phyloP scores from a whole-genome alignment of 2,888 invertebrate species.

The Plusia festucae region DNA sequence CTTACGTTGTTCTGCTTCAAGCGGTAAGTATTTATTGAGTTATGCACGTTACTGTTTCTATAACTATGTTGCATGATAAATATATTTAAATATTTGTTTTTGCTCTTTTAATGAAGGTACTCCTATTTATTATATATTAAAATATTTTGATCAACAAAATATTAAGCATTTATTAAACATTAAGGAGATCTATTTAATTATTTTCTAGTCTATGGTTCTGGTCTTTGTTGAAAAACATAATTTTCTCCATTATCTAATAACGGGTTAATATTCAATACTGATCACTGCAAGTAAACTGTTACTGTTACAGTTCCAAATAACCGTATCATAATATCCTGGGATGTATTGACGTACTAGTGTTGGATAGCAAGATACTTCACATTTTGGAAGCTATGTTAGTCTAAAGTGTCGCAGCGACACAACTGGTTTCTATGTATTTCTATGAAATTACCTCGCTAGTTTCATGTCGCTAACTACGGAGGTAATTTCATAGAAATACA shows the following conservation, averaged over 20 bases:
- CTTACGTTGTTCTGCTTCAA: slow-evolving; percentile 27
- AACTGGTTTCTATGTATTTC: too few species aligned
- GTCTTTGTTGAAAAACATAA: neutral
- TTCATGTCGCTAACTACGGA: too few species aligned
- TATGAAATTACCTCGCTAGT: too few species aligned
- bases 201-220: neutral
- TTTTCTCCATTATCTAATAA: neutral
- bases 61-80: slow-evolving; percentile 29
- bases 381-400: too few species aligned
- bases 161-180: neutral
- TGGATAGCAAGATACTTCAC: too few species aligned
- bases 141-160: neutral
- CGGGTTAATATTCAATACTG: neutral
- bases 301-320: neutral
- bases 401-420: too few species aligned
- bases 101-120: neutral
- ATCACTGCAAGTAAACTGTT: neutral
- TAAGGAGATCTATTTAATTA: neutral
- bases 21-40: slow-evolving; percentile 39
- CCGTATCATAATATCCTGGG: neutral
- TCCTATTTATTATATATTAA: neutral
- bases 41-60: slow-evolving; percentile 39
- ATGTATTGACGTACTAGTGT: neutral
- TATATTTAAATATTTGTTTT: neutral
- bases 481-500: too few species aligned